Evolutionary conservation across 2,113 vertebrate genomes (phyloP).

Genomic region (Larimichthys polyactis): DNA sequence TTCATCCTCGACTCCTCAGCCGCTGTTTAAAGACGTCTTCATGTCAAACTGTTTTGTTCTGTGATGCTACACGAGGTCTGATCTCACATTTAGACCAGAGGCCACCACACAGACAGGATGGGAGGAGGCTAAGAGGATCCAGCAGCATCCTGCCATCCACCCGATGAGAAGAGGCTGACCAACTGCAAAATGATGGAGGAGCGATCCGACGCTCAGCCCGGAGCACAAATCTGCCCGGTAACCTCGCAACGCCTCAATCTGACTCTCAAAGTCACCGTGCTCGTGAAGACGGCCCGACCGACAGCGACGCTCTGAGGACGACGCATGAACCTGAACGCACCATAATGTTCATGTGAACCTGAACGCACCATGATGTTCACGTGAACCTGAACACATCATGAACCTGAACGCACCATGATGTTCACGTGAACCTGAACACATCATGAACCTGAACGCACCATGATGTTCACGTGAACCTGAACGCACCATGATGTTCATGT

Average conservation of each 20-base stretch:
- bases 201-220: slow-evolving; percentile 63
- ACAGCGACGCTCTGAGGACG: too few relatives aligned
- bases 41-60: background rate
- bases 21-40: slow-evolving; percentile 11
- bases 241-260: too few relatives aligned
- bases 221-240: too few relatives aligned
- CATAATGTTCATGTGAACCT: too few relatives aligned
- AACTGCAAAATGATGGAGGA: slow-evolving; percentile 51
- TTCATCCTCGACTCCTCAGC: slow-evolving; percentile 17
- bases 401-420: too few relatives aligned
- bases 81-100: slow-evolving; percentile 25
- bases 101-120: slow-evolving; percentile 3
- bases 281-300: background rate
- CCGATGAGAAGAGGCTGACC: slow-evolving; percentile 48
- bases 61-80: slow-evolving; percentile 11
- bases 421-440: too few relatives aligned
- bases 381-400: too few relatives aligned
- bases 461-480: background rate
- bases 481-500: background rate
- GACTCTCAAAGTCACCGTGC: slow-evolving; percentile 18
- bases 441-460: too few relatives aligned
- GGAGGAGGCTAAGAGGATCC: slow-evolving; percentile 68
- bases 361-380: too few relatives aligned
- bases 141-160: slow-evolving; percentile 62
- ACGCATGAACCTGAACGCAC: too few relatives aligned